Conservation (phyloP, 2,113 vertebrate species). For the Siniperca chuatsi region DNA sequence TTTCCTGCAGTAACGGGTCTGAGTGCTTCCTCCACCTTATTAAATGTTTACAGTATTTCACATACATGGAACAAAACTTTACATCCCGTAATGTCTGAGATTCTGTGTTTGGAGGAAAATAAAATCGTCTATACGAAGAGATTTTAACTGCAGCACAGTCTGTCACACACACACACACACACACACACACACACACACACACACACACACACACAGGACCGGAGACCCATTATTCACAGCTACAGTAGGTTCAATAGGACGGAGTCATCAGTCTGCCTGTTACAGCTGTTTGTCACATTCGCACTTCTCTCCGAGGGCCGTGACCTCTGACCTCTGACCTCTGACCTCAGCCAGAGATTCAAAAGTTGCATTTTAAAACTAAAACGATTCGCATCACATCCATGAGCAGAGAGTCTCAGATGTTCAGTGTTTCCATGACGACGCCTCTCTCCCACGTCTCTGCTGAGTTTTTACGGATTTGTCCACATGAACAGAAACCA, state of each 20-base stretch:
- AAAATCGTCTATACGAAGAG: not conserved
- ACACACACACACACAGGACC: conserved; percentile 32
- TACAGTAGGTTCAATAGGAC: conserved; percentile 24
- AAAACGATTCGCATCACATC: not conserved
- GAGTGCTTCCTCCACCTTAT: not conserved
- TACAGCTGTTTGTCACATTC: not conserved
- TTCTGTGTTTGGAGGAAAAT: not conserved
- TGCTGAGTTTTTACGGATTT: no score
- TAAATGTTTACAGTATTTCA: not conserved
- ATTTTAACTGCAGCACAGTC: not conserved
- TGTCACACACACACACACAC: conserved; percentile 11
- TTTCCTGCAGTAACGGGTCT: not conserved
- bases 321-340: conserved; percentile 26
- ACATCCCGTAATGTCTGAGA: not conserved
- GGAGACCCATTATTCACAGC: conserved; percentile 17
- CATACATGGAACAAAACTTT: no score
- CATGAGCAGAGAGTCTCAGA: not conserved
- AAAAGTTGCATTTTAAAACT: not conserved
- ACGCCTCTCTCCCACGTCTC: not conserved
- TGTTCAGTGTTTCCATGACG: conserved; percentile 42
- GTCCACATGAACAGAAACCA: not conserved
- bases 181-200: not conserved
- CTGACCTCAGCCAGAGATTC: not conserved
- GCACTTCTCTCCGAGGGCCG: not conserved
- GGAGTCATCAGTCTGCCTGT: conserved; percentile 9